Percentiles rank a stretch among this genome's conserved stretches.
Conservation (phyloP, 2,888 invertebrate genomes). For the Diabrotica balteata region DNA sequence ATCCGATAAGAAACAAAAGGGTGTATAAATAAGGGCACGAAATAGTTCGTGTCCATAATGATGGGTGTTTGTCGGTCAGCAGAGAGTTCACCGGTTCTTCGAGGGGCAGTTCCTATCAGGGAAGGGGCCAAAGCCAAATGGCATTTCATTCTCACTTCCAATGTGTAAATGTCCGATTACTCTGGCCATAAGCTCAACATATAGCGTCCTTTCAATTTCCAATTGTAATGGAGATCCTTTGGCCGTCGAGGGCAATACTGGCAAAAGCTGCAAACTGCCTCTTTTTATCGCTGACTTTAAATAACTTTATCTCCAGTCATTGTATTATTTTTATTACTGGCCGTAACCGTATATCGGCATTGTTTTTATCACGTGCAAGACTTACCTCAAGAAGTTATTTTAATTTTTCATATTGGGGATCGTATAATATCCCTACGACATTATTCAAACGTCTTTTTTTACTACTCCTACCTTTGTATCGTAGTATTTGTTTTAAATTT, state of each 20-base stretch:
- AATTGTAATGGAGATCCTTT: slow-evolving; percentile 57
- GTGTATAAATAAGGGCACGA: slow-evolving; percentile 31
- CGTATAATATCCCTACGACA: slow-evolving; percentile 32
- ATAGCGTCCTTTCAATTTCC: slow-evolving; percentile 60
- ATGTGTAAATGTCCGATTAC: slow-evolving; percentile 59
- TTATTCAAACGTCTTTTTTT: slow-evolving; percentile 34
- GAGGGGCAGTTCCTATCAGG: slow-evolving; percentile 38
- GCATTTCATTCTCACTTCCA: slow-evolving; percentile 54
- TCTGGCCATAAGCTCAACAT: slow-evolving; percentile 57
- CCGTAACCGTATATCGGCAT: slow-evolving; percentile 36
- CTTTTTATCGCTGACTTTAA: slow-evolving; percentile 48
- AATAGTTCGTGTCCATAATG: slow-evolving; percentile 37
- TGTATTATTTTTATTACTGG: slow-evolving; percentile 42
- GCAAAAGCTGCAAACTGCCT: slow-evolving; percentile 44
- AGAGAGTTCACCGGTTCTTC: slow-evolving; percentile 28
- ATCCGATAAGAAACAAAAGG: slow-evolving; percentile 38
- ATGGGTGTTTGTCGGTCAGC: slow-evolving; percentile 39
- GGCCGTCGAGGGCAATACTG: slow-evolving; percentile 20
- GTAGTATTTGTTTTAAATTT: neutral
- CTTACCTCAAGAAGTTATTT: slow-evolving; percentile 29
- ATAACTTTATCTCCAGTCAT: slow-evolving; percentile 45
- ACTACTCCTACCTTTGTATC: neutral
- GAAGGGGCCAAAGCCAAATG: slow-evolving; percentile 36
- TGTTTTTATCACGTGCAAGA: slow-evolving; percentile 36
- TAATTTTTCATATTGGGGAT: slow-evolving; percentile 31